Percentiles rank a stretch among this genome's conserved stretches.
These are phyloP conservation scores for Acropora tenuis DNA, from an alignment of 64 coral and sea anemone genomes.

Conservation along the genomic window DNA sequence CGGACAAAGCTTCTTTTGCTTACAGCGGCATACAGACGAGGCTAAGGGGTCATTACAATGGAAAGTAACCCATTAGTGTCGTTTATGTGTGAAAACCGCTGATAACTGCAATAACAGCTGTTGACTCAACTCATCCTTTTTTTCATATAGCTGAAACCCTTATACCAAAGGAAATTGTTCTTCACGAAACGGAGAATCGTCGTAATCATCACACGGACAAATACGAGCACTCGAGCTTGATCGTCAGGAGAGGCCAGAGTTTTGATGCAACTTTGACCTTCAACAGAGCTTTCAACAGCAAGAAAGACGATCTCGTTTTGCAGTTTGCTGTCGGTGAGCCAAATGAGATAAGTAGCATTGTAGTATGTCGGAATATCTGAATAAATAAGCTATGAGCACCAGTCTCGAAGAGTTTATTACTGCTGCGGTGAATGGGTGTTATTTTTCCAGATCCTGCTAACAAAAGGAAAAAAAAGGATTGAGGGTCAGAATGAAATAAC, in stretches of 20 bases:
- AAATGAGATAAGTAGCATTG: background rate
- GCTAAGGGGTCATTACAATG: no score
- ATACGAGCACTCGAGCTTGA: slow-evolving; percentile 56
- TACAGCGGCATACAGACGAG: no score
- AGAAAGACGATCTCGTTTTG: slow-evolving; percentile 40
- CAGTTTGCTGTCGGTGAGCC: slow-evolving; percentile 73
- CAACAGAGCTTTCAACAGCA: slow-evolving; percentile 60
- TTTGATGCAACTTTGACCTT: slow-evolving; percentile 62
- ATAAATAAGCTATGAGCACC: background rate
- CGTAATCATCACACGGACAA: slow-evolving; percentile 50
- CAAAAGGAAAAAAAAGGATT: no score
- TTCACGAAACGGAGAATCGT: slow-evolving; percentile 57
- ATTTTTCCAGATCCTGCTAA: no score
- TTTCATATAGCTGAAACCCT: slow-evolving; percentile 41
- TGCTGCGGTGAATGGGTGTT: no score
- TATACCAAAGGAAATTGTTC: slow-evolving; percentile 34
- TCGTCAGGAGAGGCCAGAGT: slow-evolving; percentile 76
- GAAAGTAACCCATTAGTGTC: background rate
- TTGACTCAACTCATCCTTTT: background rate
- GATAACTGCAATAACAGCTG: background rate
- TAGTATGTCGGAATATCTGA: background rate
- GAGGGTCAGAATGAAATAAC: no score
- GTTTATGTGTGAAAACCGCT: background rate
- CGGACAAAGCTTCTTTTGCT: no score
- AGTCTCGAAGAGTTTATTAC: background rate